phyloP scores from a whole-genome alignment of 2,888 invertebrate genomes.

The Cheilosia grossa region DNA sequence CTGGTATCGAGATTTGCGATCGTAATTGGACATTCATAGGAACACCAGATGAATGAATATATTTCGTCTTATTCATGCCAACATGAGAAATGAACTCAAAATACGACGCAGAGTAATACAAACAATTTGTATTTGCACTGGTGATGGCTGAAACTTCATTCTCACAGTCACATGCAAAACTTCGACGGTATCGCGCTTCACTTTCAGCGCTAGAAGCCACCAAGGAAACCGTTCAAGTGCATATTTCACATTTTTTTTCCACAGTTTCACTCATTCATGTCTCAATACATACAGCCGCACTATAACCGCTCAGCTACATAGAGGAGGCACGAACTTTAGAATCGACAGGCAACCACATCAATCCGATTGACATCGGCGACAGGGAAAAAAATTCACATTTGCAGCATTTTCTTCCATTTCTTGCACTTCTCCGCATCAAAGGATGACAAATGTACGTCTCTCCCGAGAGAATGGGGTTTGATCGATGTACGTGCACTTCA shows the following conservation, averaged over 20 bases:
- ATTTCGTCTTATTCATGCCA: conserved; percentile 4
- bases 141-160: conserved; percentile 29
- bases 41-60: conserved; percentile 18
- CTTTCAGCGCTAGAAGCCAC: conserved; percentile 28
- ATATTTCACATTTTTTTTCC: conserved; percentile 54
- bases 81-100: conserved; percentile 36
- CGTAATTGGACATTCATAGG: not conserved
- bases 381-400: conserved; percentile 8
- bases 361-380: conserved; percentile 49
- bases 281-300: conserved; percentile 51
- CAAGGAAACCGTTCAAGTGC: conserved; percentile 67
- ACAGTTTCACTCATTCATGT: conserved; percentile 66
- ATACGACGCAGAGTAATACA: conserved; percentile 18
- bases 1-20: conserved; percentile 21
- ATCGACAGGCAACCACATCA: conserved; percentile 66
- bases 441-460: conserved; percentile 60
- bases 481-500: conserved; percentile 55
- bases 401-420: conserved; percentile 49
- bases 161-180: conserved; percentile 26
- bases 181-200: conserved; percentile 26
- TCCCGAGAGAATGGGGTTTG: conserved; percentile 41
- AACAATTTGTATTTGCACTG: conserved; percentile 27
- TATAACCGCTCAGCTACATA: conserved; percentile 49
- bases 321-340: conserved; percentile 35
- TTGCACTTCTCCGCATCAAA: conserved; percentile 46